phyloP scores from a whole-genome alignment of 2,888 invertebrate genomes.

The Tillus elongatus region DNA sequence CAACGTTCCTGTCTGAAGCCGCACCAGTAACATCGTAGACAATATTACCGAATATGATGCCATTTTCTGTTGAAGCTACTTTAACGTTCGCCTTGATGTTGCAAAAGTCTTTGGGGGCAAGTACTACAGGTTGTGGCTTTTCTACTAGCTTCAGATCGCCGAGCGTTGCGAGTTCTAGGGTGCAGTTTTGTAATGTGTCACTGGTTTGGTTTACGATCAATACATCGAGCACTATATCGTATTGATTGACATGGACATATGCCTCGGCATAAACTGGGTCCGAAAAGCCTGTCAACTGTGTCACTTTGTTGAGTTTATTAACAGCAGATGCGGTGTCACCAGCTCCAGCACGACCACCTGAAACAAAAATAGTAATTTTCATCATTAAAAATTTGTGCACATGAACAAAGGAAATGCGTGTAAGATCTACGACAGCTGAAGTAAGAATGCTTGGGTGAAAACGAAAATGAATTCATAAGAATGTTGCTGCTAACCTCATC shows the following conservation, averaged over 20 bases:
- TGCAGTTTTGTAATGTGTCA: constrained; percentile 96
- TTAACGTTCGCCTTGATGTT: constrained; percentile 98
- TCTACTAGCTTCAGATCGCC: constrained; percentile 97
- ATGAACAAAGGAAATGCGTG: too few relatives aligned
- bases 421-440: too few relatives aligned
- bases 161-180: constrained; percentile 92
- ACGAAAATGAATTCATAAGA: too few relatives aligned
- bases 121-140: constrained; percentile 88
- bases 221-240: constrained; percentile 97
- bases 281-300: constrained; percentile 96
- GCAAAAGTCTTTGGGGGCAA: constrained; percentile 95
- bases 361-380: too few relatives aligned
- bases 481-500: too few relatives aligned
- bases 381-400: too few relatives aligned
- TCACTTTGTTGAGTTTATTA: constrained; percentile 62
- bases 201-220: constrained; percentile 96
- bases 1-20: constrained; percentile 88
- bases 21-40: constrained; percentile 95
- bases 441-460: too few relatives aligned
- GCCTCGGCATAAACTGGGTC: constrained; percentile 99
- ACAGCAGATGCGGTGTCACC: constrained; percentile 48
- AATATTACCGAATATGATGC: constrained; percentile 98
- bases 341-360: constrained; percentile 27
- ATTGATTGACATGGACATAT: constrained; percentile 98
- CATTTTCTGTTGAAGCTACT: constrained; percentile 99